phyloP scores from a whole-genome alignment of 2,888 invertebrate species.

The Capitulum mitella region DNA sequence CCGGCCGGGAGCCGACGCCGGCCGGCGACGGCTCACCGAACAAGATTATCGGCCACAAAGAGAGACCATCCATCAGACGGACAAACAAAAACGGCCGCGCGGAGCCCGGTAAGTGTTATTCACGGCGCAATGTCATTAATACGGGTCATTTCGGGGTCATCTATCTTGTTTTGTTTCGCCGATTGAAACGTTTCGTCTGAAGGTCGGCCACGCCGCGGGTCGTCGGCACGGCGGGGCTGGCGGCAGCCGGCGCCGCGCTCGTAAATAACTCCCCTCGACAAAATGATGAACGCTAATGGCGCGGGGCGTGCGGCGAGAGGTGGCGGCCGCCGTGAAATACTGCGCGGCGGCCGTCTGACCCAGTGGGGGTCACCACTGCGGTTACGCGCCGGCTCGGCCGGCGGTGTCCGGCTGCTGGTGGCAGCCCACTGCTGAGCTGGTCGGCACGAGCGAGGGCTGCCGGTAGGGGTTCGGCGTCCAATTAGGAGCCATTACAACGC shows the following conservation, averaged over 20 bases:
- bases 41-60: not conserved
- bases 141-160: not conserved
- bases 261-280: not conserved
- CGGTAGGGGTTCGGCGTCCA: not conserved
- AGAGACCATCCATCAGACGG: not conserved
- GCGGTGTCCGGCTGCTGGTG: too few relatives aligned
- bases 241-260: not conserved
- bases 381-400: not conserved
- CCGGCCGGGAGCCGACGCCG: not conserved
- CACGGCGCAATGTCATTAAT: not conserved
- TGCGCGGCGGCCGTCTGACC: not conserved
- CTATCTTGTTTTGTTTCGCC: slow-evolving; percentile 14
- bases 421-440: too few relatives aligned
- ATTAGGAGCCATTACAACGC: not conserved
- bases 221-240: not conserved
- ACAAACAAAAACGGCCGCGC: not conserved
- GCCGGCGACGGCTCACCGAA: not conserved
- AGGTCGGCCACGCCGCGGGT: not conserved
- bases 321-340: not conserved
- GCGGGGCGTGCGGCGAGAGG: not conserved
- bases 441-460: too few relatives aligned
- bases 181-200: not conserved
- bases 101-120: not conserved
- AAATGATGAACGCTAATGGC: slow-evolving; percentile 13
- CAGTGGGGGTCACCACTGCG: not conserved